These are phyloP conservation scores for Heliothis peltigera DNA, from an alignment of 2,888 invertebrate species.

Conservation along the genomic window DNA sequence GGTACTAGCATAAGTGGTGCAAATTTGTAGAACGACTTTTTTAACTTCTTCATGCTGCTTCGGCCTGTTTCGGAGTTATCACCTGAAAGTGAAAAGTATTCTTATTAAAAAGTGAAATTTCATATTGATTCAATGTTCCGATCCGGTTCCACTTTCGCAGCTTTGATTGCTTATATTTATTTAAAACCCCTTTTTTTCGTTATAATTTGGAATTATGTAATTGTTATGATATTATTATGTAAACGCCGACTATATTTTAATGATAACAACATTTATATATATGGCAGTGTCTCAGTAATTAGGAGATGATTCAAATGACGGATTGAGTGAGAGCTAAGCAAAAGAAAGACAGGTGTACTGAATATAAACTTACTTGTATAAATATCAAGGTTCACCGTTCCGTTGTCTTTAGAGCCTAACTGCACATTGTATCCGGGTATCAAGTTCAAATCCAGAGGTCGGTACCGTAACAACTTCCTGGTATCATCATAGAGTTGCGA, in stretches of 20 bases:
- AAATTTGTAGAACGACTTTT: constrained; percentile 77
- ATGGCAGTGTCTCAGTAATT: too few species aligned
- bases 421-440: constrained; percentile 87
- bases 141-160: constrained; percentile 18
- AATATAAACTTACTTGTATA: constrained; percentile 85
- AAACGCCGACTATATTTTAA: too few species aligned
- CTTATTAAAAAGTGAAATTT: constrained; percentile 30
- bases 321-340: too few species aligned
- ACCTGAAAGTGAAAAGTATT: constrained; percentile 68
- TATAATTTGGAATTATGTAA: too few species aligned
- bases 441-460: constrained; percentile 85
- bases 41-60: constrained; percentile 78
- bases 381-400: constrained; percentile 85
- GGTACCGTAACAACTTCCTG: constrained; percentile 85
- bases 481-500: constrained; percentile 86
- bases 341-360: too few species aligned
- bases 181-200: not conserved
- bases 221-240: too few species aligned
- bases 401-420: constrained; percentile 87
- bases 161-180: not conserved
- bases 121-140: constrained; percentile 1
- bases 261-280: too few species aligned
- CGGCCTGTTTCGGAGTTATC: constrained; percentile 67
- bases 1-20: constrained; percentile 91
- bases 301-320: not conserved